phyloP scores from a whole-genome alignment of 2,888 invertebrate genomes.

The Mythimna loreyi region DNA sequence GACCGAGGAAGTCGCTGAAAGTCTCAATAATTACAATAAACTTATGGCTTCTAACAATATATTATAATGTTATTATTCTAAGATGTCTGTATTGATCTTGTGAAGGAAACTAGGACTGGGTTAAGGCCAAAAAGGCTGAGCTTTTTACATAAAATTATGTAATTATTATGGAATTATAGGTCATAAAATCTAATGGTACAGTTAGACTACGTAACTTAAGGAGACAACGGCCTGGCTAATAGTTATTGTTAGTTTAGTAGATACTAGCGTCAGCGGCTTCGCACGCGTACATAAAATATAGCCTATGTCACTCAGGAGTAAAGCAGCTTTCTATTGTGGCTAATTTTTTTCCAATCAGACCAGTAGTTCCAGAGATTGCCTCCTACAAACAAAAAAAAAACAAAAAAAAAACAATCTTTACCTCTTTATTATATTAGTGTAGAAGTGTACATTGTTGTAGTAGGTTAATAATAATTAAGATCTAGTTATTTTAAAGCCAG shows the following conservation, averaged over 20 bases:
- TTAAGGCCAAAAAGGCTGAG: conserved; percentile 8
- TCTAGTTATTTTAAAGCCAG: background rate
- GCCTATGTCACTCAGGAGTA: no score
- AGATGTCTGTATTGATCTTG: background rate
- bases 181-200: conserved; percentile 11
- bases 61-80: no score
- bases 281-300: no score
- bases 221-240: background rate
- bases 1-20: conserved; percentile 34
- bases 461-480: background rate
- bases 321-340: no score
- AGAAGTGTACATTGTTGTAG: no score
- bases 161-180: conserved; percentile 12
- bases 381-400: no score
- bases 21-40: background rate
- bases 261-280: no score
- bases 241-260: background rate
- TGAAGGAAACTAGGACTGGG: conserved; percentile 26
- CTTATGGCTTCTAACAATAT: background rate
- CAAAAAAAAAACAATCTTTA: no score
- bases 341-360: no score
- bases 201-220: background rate
- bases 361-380: no score
- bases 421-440: no score
- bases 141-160: background rate